Percentiles rank a stretch among this genome's conserved stretches.
Evolutionary conservation across 2,113 vertebrate species (phyloP).

Genomic region (Sylvia atricapilla): DNA sequence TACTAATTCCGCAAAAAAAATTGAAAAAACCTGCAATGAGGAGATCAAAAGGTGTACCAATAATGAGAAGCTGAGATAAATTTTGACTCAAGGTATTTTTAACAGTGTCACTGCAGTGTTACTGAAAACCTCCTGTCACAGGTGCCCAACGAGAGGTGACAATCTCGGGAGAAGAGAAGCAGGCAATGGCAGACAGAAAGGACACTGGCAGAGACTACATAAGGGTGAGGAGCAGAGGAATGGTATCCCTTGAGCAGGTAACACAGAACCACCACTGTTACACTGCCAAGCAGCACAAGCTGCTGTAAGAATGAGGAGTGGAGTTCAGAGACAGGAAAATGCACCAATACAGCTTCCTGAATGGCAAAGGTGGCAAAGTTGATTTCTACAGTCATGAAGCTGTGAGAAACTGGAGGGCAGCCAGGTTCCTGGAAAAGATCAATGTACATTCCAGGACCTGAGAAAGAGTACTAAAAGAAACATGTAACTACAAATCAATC

Average conservation of each 20-base stretch:
- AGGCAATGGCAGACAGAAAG: not conserved
- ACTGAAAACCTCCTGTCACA: not conserved
- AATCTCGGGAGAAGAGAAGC: not conserved
- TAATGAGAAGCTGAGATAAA: not conserved
- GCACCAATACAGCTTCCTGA: not conserved
- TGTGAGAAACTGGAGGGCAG: not conserved
- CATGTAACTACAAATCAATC: not conserved
- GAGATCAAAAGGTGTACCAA: not conserved
- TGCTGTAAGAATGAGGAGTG: not conserved
- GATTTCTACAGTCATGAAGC: not conserved
- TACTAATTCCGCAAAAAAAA: not conserved
- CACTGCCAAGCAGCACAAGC: not conserved
- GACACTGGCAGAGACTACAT: not conserved
- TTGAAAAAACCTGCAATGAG: not conserved
- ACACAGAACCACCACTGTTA: not conserved
- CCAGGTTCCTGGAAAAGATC: not conserved
- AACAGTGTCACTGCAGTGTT: not conserved
- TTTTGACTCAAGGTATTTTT: not conserved
- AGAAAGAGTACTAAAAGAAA: not conserved
- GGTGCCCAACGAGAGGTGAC: not conserved
- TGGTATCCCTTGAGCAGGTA: rapidly evolving
- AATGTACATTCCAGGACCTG: not conserved
- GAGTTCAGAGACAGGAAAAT: not conserved
- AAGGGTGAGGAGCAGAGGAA: not conserved
- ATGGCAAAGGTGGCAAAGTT: not conserved